phyloP scores from a whole-genome alignment of 1,140 invertebrate genomes.

The Eueides isabella region DNA sequence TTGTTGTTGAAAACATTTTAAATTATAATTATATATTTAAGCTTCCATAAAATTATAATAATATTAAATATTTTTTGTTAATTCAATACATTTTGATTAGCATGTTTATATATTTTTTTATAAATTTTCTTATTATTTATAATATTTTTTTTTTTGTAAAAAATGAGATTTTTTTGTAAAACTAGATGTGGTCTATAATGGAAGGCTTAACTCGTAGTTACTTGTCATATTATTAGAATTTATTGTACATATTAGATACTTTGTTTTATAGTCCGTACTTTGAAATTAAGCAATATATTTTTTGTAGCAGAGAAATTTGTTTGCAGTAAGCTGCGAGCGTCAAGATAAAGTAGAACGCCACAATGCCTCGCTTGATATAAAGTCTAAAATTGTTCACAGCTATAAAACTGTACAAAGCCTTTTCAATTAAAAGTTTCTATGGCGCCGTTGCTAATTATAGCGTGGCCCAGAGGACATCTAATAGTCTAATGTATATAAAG shows the following conservation, averaged over 20 bases:
- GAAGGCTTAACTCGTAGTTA: background rate
- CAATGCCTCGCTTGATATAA: slow-evolving; percentile 47
- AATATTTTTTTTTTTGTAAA: too few relatives aligned
- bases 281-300: slow-evolving; percentile 33
- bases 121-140: too few relatives aligned
- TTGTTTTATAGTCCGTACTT: background rate
- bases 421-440: slow-evolving; percentile 82
- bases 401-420: slow-evolving; percentile 78
- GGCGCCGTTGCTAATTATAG: slow-evolving; percentile 73
- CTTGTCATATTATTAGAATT: background rate
- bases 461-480: slow-evolving; percentile 65
- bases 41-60: too few relatives aligned
- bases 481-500: slow-evolving; percentile 64
- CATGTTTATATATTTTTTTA: too few relatives aligned
- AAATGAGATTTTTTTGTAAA: too few relatives aligned
- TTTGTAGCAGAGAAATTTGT: background rate
- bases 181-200: too few relatives aligned
- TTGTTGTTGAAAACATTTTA: too few relatives aligned
- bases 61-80: too few relatives aligned
- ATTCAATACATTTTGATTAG: too few relatives aligned
- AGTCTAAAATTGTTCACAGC: slow-evolving; percentile 70
- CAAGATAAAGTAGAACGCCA: slow-evolving; percentile 47
- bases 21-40: too few relatives aligned
- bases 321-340: slow-evolving; percentile 43
- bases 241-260: background rate